Percentiles rank a stretch among this genome's conserved stretches.
Evolutionary conservation across 2,113 vertebrate species (phyloP).

Genomic region (Sarotherodon lohbergeri): DNA sequence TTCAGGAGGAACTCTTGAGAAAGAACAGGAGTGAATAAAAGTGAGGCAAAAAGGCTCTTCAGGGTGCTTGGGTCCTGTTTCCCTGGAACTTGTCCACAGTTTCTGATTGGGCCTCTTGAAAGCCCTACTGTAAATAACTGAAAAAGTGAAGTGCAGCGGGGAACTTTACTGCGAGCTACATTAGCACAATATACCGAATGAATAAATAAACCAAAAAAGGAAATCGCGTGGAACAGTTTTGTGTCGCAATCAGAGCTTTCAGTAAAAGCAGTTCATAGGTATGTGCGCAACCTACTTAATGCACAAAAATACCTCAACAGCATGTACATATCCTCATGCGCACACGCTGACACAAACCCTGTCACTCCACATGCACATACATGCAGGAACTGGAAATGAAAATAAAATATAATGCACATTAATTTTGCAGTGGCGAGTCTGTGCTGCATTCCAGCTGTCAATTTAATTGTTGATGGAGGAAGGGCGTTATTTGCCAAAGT

Average conservation of each 20-base stretch:
- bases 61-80: constrained; percentile 67
- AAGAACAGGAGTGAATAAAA: constrained; percentile 74
- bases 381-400: neutral
- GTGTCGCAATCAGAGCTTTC: neutral
- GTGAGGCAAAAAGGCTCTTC: constrained; percentile 68
- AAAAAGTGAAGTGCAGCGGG: constrained; percentile 15
- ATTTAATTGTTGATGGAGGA: constrained; percentile 19
- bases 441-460: constrained; percentile 45
- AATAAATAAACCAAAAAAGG: constrained; percentile 9
- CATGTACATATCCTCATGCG: neutral
- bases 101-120: constrained; percentile 42
- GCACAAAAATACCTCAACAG: neutral
- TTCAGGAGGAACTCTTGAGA: constrained; percentile 77
- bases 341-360: neutral
- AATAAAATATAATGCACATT: neutral
- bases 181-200: constrained; percentile 5
- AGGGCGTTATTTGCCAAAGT: neutral
- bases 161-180: constrained; percentile 8
- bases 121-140: constrained; percentile 53
- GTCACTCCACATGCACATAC: neutral
- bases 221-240: neutral
- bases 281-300: neutral
- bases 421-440: neutral
- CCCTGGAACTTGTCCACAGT: constrained; percentile 59
- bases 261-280: neutral